Evolutionary conservation across 2,888 invertebrate species (phyloP).

Genomic region (Chymomyza fuscimana): DNA sequence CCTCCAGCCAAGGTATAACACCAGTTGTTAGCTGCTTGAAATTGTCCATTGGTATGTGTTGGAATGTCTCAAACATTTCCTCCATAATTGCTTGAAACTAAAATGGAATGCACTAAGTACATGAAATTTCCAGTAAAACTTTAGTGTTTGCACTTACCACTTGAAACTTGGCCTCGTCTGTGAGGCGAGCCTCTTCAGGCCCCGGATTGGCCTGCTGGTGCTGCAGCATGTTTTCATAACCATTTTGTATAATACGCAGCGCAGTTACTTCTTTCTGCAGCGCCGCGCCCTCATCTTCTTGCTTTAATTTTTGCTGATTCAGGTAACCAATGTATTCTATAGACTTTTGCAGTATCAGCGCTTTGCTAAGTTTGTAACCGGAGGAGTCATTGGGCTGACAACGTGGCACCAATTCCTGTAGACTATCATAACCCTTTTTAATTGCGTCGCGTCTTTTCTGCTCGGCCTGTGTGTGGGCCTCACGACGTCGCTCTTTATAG

Average conservation of each 20-base stretch:
- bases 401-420: constrained; percentile 95
- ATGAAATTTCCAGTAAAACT: neutral
- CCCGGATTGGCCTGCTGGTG: constrained; percentile 96
- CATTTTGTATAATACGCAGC: constrained; percentile 94
- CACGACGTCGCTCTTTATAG: constrained; percentile 95
- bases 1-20: constrained; percentile 98
- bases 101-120: neutral
- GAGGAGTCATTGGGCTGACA: constrained; percentile 95
- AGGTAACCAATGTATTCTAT: constrained; percentile 96
- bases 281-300: constrained; percentile 95
- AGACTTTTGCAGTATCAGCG: constrained; percentile 94
- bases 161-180: constrained; percentile 97
- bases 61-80: constrained; percentile 93
- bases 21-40: constrained; percentile 96
- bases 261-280: constrained; percentile 95
- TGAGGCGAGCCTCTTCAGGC: constrained; percentile 91
- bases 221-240: constrained; percentile 97
- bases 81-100: constrained; percentile 98
- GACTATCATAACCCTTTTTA: constrained; percentile 96
- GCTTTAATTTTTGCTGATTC: constrained; percentile 93
- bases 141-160: constrained; percentile 85
- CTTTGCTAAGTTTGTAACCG: constrained; percentile 97
- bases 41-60: constrained; percentile 92
- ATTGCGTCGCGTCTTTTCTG: constrained; percentile 98
- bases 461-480: constrained; percentile 97